A percentile compares a stretch with the other conserved stretches of the same genome.
Conservation (phyloP, 2,113 vertebrate genomes). For the Charadrius vociferus region DNA sequence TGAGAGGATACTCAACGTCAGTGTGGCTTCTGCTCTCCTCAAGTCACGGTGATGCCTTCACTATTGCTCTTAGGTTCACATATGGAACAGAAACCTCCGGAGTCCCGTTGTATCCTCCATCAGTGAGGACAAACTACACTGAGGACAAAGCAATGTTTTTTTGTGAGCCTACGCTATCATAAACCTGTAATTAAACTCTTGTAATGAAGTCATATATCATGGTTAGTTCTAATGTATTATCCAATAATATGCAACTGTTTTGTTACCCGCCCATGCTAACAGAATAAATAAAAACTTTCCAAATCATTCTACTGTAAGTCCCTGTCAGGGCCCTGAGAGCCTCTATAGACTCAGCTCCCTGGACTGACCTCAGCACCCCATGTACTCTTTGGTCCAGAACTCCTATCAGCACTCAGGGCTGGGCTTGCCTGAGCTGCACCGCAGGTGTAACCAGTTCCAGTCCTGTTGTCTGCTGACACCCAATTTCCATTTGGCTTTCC, state of each 20-base stretch:
- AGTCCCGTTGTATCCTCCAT: background rate
- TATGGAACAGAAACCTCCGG: background rate
- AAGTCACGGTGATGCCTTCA: background rate
- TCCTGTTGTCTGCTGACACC: background rate
- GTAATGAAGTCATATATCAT: background rate
- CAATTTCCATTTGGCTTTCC: background rate
- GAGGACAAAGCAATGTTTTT: background rate
- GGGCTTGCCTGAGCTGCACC: background rate
- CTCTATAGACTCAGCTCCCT: background rate
- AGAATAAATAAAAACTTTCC: background rate
- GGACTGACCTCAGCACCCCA: fast-evolving
- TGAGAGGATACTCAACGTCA: fast-evolving
- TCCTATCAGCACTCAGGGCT: fast-evolving
- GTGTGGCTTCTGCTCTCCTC: background rate
- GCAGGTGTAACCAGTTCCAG: background rate
- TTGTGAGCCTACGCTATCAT: background rate
- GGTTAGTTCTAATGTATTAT: background rate
- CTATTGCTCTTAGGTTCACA: background rate
- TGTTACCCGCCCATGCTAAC: background rate
- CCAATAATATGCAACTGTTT: background rate
- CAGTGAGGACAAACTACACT: background rate
- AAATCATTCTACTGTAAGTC: background rate
- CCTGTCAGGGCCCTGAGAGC: background rate
- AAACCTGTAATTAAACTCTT: background rate
- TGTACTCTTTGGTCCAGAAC: background rate